Conservation (phyloP, 2,888 invertebrate species). For the Leptinotarsa rubiginosa region DNA sequence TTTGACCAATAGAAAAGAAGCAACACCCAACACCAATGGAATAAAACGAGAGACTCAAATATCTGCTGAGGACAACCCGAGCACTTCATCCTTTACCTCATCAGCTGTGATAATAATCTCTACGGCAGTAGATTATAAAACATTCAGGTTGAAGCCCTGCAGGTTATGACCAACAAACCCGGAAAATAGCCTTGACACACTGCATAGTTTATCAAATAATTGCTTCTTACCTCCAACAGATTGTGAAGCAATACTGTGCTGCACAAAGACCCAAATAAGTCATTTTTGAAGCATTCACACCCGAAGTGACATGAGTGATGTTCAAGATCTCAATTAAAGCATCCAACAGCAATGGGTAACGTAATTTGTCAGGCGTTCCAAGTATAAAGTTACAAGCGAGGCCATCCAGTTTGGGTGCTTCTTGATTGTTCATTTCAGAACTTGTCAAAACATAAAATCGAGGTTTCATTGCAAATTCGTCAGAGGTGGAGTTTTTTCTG, state of each 20-base stretch:
- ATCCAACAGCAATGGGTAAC: conserved; percentile 88
- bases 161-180: no score
- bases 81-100: no score
- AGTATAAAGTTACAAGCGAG: conserved; percentile 94
- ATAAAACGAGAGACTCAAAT: no score
- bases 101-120: no score
- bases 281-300: conserved; percentile 62
- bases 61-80: no score
- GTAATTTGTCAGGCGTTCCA: conserved; percentile 90
- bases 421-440: conserved; percentile 78
- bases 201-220: neutral
- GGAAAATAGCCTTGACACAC: no score
- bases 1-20: no score
- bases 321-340: conserved; percentile 86
- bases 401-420: conserved; percentile 92
- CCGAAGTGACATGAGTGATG: conserved; percentile 77
- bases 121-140: no score
- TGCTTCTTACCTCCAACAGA: conserved; percentile 78
- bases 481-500: conserved; percentile 72
- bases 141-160: no score
- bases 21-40: no score
- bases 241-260: conserved; percentile 91
- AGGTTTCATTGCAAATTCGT: conserved; percentile 82
- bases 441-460: conserved; percentile 91
- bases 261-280: conserved; percentile 79